Percentiles rank a stretch among this genome's conserved stretches.
These are phyloP conservation scores for Drosophila trapezifrons DNA, from an alignment of 1,140 invertebrate genomes.

Conservation along the genomic window DNA sequence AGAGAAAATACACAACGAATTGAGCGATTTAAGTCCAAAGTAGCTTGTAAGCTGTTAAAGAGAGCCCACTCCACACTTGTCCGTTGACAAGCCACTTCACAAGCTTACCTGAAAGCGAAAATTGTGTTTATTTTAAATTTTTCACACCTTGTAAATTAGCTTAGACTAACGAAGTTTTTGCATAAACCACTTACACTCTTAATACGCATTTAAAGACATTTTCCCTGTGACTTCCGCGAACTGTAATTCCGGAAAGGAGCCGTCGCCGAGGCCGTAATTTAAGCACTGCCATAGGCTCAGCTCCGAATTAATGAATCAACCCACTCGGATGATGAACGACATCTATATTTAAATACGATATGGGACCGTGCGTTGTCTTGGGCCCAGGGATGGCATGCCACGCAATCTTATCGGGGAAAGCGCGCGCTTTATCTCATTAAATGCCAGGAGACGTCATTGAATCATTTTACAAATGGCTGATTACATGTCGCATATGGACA, in stretches of 20 bases:
- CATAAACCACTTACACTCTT: conserved; percentile 2
- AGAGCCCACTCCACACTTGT: not conserved
- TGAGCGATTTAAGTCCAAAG: conserved; percentile 33
- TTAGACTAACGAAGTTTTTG: conserved; percentile 12
- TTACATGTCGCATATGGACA: conserved; percentile 71
- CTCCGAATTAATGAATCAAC: conserved; percentile 49
- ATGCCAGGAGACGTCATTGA: conserved; percentile 77
- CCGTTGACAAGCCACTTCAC: conserved; percentile 35
- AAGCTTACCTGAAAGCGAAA: not conserved
- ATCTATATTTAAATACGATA: conserved; percentile 46
- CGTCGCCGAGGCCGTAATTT: not conserved
- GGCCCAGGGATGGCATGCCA: conserved; percentile 22
- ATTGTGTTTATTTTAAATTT: conserved; percentile 18
- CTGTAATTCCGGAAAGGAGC: not conserved
- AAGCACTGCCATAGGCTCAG: not conserved
- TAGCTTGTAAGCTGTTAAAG: conserved; percentile 28
- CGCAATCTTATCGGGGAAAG: conserved; percentile 65
- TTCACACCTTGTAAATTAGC: conserved; percentile 17
- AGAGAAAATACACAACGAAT: conserved; percentile 5
- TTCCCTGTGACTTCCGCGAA: not conserved
- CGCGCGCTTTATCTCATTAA: conserved; percentile 76
- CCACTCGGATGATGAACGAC: conserved; percentile 44
- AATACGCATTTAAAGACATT: not conserved
- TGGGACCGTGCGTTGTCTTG: conserved; percentile 41
- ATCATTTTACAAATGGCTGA: conserved; percentile 80